Conservation (phyloP, 2,888 invertebrate genomes). For the Nymphalis polychloros region DNA sequence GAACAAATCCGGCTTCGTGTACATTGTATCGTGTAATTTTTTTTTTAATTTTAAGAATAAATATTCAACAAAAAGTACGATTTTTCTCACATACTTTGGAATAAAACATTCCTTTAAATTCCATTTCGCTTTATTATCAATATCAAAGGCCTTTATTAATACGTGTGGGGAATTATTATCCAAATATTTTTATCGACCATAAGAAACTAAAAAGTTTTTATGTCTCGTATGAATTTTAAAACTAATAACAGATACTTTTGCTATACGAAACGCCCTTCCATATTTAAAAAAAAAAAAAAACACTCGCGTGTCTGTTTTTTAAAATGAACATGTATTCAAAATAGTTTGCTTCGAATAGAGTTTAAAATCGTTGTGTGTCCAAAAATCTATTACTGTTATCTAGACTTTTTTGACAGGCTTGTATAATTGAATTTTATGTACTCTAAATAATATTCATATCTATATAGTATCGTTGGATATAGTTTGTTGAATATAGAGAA, state of each 20-base stretch:
- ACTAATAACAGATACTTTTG: too few species aligned
- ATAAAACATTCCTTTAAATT: conserved; percentile 9
- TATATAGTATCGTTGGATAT: background rate
- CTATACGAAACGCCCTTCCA: too few species aligned
- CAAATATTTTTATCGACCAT: background rate
- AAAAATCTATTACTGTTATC: conserved; percentile 1
- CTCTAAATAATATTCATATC: background rate
- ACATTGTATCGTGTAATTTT: conserved; percentile 29
- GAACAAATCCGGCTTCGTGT: conserved; percentile 27
- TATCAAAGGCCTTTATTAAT: conserved; percentile 26
- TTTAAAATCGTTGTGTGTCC: background rate
- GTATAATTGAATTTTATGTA: conserved; percentile 5
- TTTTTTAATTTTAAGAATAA: conserved; percentile 29
- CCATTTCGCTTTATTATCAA: conserved; percentile 25
- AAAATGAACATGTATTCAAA: background rate
- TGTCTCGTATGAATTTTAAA: too few species aligned
- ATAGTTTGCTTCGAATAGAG: background rate
- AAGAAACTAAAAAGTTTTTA: background rate
- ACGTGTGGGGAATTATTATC: conserved; percentile 6
- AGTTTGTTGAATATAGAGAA: background rate
- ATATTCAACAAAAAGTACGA: conserved; percentile 20
- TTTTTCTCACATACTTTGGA: conserved; percentile 22
- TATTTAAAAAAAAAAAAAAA: background rate
- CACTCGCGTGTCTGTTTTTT: background rate
- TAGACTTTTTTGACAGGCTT: background rate